Evolutionary conservation across 1,140 invertebrate genomes (phyloP).

Genomic region (Neuroterus valhalla): DNA sequence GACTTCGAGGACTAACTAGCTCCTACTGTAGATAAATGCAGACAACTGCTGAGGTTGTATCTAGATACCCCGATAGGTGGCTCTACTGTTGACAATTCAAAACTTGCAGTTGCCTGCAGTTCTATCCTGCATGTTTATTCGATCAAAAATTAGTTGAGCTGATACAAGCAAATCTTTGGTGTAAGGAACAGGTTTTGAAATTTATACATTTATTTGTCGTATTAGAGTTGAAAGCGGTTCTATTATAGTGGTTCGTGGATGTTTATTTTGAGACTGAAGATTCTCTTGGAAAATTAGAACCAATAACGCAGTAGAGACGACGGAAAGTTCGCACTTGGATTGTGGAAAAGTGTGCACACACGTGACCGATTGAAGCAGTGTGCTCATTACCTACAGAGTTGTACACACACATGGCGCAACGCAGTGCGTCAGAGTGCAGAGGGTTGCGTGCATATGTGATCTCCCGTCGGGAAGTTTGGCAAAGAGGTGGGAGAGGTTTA

Average conservation of each 20-base stretch:
- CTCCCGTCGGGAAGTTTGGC: slow-evolving; percentile 46
- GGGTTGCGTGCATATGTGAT: slow-evolving; percentile 49
- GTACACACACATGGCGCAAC: background rate
- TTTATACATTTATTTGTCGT: slow-evolving; percentile 14
- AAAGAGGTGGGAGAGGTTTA: slow-evolving; percentile 41
- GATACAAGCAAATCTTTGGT: background rate
- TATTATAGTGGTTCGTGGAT: too few species aligned
- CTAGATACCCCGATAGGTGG: too few species aligned
- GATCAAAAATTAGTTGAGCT: background rate
- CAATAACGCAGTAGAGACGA: background rate
- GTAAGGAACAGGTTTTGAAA: slow-evolving; percentile 33
- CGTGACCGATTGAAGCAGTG: background rate
- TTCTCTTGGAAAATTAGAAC: slow-evolving; percentile 4
- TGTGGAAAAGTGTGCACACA: slow-evolving; percentile 6
- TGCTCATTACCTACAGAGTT: background rate
- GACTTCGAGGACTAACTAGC: too few species aligned
- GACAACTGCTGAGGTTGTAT: too few species aligned
- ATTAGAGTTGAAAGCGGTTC: too few species aligned
- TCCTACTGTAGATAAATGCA: too few species aligned
- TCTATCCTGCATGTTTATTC: too few species aligned
- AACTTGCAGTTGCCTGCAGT: too few species aligned
- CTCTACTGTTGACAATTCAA: too few species aligned
- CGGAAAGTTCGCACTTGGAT: background rate
- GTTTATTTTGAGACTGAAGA: background rate
- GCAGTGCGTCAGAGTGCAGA: slow-evolving; percentile 18